phyloP scores from a whole-genome alignment of 2,113 vertebrate genomes.

The Albula goreensis region DNA sequence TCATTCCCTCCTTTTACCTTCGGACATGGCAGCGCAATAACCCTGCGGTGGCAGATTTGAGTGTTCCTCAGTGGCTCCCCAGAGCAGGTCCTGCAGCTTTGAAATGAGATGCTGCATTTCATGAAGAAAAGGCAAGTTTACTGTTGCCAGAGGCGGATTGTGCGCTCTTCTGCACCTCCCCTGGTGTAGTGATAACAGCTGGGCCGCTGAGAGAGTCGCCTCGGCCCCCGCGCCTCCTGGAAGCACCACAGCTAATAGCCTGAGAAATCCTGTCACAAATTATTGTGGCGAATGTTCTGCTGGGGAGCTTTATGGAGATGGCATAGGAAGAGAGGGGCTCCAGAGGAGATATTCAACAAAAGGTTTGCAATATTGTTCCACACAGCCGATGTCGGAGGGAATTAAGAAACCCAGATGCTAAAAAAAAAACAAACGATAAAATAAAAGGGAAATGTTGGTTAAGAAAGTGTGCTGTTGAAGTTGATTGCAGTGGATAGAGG shows the following conservation, averaged over 20 bases:
- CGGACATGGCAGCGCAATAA: conserved; percentile 54
- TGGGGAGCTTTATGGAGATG: conserved; percentile 55
- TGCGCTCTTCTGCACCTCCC: conserved; percentile 35
- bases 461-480: conserved; percentile 35
- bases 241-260: conserved; percentile 61
- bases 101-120: conserved; percentile 51
- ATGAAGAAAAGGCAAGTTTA: conserved; percentile 53
- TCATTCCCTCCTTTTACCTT: conserved; percentile 46
- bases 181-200: conserved; percentile 47
- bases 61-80: conserved; percentile 35
- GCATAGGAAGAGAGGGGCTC: conserved; percentile 35
- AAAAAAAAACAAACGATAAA: conserved; percentile 1
- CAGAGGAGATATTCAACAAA: conserved; percentile 33
- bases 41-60: conserved; percentile 47
- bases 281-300: conserved; percentile 52
- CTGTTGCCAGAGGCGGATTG: conserved; percentile 42
- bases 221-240: conserved; percentile 36
- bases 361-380: conserved; percentile 35
- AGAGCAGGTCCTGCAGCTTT: conserved; percentile 44
- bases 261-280: conserved; percentile 62
- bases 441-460: neutral
- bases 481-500: conserved; percentile 23
- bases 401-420: conserved; percentile 18
- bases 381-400: conserved; percentile 10
- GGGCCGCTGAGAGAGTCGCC: conserved; percentile 24